These are phyloP conservation scores for Heliconius himera DNA, from an alignment of 1,140 invertebrate genomes.

Conservation along the genomic window DNA sequence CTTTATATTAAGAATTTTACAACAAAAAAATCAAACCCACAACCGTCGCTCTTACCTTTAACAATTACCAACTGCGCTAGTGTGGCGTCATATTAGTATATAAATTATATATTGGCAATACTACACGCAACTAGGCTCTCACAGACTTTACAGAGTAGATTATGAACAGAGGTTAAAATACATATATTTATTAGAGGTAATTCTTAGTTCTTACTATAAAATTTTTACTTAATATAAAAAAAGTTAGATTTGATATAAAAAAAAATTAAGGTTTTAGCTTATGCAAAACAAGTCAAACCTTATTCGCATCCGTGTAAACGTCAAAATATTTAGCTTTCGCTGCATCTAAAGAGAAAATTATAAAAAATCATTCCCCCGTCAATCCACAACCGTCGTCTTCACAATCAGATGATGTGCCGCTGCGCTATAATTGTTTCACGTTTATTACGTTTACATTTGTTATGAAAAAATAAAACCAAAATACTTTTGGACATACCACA, in stretches of 20 bases:
- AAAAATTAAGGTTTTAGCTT: too few species aligned
- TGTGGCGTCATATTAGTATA: slow-evolving; percentile 1
- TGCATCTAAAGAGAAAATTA: neutral
- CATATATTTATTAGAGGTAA: neutral
- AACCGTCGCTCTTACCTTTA: neutral
- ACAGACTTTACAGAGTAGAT: neutral
- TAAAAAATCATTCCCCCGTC: neutral
- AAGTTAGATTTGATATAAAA: neutral
- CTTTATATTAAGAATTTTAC: too few species aligned
- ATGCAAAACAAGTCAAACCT: too few species aligned
- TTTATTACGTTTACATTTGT: too few species aligned
- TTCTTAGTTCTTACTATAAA: neutral
- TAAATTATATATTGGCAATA: slow-evolving; percentile 16
- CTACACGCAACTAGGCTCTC: slow-evolving; percentile 12
- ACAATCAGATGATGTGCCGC: too few species aligned
- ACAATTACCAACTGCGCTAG: neutral
- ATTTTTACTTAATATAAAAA: neutral
- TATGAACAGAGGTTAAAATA: neutral
- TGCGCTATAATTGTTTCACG: too few species aligned
- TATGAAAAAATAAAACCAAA: too few species aligned
- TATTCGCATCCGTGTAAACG: too few species aligned
- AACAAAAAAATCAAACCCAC: neutral
- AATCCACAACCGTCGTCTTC: too few species aligned
- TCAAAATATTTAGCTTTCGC: too few species aligned
- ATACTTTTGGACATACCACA: too few species aligned